phyloP scores from a whole-genome alignment of 2,113 vertebrate genomes.

The Prionailurus viverrinus region DNA sequence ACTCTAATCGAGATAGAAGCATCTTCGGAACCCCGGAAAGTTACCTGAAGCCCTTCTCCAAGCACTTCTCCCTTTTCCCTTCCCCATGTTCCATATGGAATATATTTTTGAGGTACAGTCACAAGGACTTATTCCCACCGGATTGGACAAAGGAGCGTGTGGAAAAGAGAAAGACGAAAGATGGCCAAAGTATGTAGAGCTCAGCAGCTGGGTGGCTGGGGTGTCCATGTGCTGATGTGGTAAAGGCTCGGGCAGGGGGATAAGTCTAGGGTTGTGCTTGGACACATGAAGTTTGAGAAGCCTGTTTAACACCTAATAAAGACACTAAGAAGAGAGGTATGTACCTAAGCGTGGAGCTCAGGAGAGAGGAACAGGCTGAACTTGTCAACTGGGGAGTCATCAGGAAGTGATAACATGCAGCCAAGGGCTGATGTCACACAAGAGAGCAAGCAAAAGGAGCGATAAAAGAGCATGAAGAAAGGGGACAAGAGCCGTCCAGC shows the following conservation, averaged over 20 bases:
- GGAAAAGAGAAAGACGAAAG: not conserved
- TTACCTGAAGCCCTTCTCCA: not conserved
- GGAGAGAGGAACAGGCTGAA: not conserved
- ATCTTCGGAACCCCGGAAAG: not conserved
- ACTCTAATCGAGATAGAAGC: not conserved
- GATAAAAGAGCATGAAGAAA: not conserved
- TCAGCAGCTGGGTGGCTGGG: not conserved
- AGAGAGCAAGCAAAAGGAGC: not conserved
- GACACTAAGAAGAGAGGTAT: not conserved
- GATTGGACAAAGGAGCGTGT: not conserved
- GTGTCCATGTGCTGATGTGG: not conserved
- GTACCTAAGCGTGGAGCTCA: not conserved
- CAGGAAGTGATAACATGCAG: not conserved
- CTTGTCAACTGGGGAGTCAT: too few relatives aligned
- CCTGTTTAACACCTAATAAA: not conserved
- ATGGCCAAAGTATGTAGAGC: not conserved
- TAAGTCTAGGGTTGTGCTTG: not conserved
- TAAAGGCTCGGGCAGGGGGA: not conserved
- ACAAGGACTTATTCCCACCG: not conserved
- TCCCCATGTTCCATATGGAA: not conserved
- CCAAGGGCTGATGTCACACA: not conserved
- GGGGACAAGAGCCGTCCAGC: too few relatives aligned
- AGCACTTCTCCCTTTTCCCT: not conserved
- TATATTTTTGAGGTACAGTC: not conserved
- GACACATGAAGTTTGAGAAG: not conserved